Percentiles rank a stretch among this genome's conserved stretches.
These are phyloP conservation scores for Eilema griseolum DNA, from an alignment of 2,888 invertebrate genomes.

Conservation along the genomic window DNA sequence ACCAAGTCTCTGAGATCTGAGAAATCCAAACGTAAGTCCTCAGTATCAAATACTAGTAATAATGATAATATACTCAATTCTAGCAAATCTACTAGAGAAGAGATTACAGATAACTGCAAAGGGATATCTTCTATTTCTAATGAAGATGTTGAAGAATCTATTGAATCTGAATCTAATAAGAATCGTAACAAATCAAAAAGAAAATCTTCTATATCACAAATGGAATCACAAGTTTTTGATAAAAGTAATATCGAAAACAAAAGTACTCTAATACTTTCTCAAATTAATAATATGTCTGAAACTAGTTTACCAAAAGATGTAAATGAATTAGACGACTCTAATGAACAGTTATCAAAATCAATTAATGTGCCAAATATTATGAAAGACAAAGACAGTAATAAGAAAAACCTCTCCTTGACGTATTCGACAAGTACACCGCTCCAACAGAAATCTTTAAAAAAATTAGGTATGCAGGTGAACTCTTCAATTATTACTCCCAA, in stretches of 20 bases:
- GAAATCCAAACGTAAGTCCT: constrained; percentile 37
- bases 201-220: constrained; percentile 48
- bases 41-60: constrained; percentile 21
- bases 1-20: constrained; percentile 14
- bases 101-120: not conserved
- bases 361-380: constrained; percentile 50
- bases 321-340: constrained; percentile 36
- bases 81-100: constrained; percentile 26
- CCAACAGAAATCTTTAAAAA: constrained; percentile 68
- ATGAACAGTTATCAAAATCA: constrained; percentile 62
- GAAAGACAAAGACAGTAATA: constrained; percentile 56
- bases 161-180: constrained; percentile 5
- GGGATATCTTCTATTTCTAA: constrained; percentile 34
- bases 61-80: not conserved
- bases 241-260: constrained; percentile 39
- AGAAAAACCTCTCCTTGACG: constrained; percentile 61
- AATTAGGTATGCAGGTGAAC: constrained; percentile 65
- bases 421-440: constrained; percentile 78
- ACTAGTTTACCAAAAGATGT: constrained; percentile 54
- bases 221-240: constrained; percentile 35
- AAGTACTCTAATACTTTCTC: constrained; percentile 73
- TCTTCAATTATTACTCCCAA: constrained; percentile 66
- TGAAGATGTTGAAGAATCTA: constrained; percentile 31
- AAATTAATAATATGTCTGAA: constrained; percentile 69
- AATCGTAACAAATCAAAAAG: constrained; percentile 25